These are phyloP conservation scores for Cristatella mucedo DNA, from an alignment of 2,888 invertebrate genomes.

Conservation along the genomic window DNA sequence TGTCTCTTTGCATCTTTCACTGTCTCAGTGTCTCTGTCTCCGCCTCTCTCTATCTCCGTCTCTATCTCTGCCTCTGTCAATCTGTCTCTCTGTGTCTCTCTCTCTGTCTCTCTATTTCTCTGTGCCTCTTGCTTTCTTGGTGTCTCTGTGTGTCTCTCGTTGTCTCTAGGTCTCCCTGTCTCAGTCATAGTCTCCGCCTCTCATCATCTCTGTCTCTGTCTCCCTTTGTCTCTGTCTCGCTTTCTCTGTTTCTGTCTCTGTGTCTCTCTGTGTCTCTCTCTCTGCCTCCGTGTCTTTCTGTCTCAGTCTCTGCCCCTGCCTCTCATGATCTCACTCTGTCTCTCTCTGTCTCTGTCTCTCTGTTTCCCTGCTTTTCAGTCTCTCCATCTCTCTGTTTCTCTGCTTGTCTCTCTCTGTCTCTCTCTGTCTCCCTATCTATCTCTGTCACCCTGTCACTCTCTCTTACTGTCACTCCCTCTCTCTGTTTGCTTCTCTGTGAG, in stretches of 20 bases:
- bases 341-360: constrained; percentile 9
- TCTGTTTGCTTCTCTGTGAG: not conserved
- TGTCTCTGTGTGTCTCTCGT: not conserved
- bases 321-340: constrained; percentile 8
- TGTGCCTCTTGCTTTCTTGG: not conserved
- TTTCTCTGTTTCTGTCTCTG: not conserved
- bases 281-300: no score
- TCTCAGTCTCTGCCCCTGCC: not conserved
- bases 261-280: no score
- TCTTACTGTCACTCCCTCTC: constrained; percentile 7
- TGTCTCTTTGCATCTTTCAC: no score
- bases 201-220: not conserved
- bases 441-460: constrained; percentile 5
- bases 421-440: no score
- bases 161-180: not conserved
- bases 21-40: no score
- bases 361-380: constrained; percentile 3
- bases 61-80: no score
- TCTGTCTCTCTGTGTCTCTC: no score
- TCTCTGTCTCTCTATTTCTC: no score
- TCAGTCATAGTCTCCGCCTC: not conserved
- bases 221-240: no score
- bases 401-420: no score
- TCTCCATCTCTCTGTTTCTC: not conserved
- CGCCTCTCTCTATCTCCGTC: no score